These are phyloP conservation scores for Crotalus horridus DNA, from an alignment of 2,113 vertebrate species.

Conservation along the genomic window DNA sequence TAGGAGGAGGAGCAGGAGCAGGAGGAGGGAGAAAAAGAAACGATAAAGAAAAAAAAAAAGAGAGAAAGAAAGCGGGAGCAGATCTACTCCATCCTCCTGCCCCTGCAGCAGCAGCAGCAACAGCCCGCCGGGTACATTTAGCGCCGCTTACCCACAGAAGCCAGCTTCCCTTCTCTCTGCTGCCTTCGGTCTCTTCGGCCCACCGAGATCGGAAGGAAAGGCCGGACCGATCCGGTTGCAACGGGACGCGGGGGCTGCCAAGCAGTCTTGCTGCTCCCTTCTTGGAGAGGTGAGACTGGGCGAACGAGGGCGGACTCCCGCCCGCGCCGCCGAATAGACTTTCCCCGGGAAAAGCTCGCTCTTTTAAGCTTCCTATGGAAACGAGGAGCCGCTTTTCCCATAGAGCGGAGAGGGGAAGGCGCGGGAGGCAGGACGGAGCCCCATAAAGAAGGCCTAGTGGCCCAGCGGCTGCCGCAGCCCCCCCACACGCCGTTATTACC, in stretches of 20 bases:
- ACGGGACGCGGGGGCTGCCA: not conserved
- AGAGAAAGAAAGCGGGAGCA: not conserved
- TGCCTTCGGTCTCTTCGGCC: too few relatives aligned
- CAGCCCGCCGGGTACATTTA: not conserved
- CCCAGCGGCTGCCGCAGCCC: not conserved
- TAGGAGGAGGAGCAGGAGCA: not conserved
- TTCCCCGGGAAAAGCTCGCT: not conserved
- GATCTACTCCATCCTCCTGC: not conserved
- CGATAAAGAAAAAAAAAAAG: too few relatives aligned
- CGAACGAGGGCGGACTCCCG: not conserved
- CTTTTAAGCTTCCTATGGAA: not conserved
- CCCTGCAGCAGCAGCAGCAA: not conserved
- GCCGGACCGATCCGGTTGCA: not conserved
- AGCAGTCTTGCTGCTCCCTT: not conserved
- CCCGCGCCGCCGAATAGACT: not conserved
- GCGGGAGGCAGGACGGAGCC: not conserved
- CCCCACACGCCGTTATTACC: not conserved
- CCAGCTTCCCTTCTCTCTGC: not conserved
- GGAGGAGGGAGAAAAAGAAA: not conserved
- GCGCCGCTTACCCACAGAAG: not conserved
- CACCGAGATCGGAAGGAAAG: not conserved
- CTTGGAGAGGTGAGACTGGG: constrained; percentile 34
- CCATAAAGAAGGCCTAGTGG: not conserved
- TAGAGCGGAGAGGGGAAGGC: not conserved
- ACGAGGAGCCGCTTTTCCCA: not conserved